Evolutionary conservation across 1,140 invertebrate genomes (phyloP), one percentile per base, ranked within the genome.

Genomic region (Lepidurus arcticus): DNA sequence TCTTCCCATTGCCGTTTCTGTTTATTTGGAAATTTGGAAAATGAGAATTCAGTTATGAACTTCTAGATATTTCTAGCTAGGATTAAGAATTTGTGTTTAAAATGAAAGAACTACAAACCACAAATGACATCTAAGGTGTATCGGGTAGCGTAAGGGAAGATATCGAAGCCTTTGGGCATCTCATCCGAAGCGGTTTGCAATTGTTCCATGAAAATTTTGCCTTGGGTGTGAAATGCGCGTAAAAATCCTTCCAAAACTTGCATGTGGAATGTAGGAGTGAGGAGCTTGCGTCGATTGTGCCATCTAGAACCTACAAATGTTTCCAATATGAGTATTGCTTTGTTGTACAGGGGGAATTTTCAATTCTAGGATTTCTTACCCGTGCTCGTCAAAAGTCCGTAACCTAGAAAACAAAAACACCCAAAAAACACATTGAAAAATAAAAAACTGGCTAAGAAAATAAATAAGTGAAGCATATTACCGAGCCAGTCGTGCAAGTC

Each of bases 231-330:
- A 84, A 97, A 94, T 0, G 95, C 89, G 26, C 90, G 89, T 10
- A 94, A 82, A 82, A 96, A 97, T 80, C 93, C 90, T 80, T 97
- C 91, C 65, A 97, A 86, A 74, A 97, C 94, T 78, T 91, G 89
- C 82, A 95, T 95, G 85, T 96, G 95, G 84, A 97, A 97, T 0
- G 94, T 91, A 34, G 95, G 95, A 1, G 94, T 97, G 8, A 97
- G 91, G 82, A 97, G 89, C 86, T 95, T 94, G 76, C 95, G 87
- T 16, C 93, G 86, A 0, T 84, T 82, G 74, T 90, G 89, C 94
- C 95, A 97, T 85, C 90, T 90, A 7, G 83, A 82, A 73, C 82
- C 83, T 81, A 85, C 85, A 82, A 88, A 88, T 42, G 91, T 92
- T 0, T 84, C 3, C 94, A 84, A 42, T 93, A 93, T 21, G 89